Percentiles rank a stretch among this genome's conserved stretches.
These are phyloP conservation scores for Lipotes vexillifer DNA, from an alignment of 2,113 vertebrate species.

Conservation along the genomic window DNA sequence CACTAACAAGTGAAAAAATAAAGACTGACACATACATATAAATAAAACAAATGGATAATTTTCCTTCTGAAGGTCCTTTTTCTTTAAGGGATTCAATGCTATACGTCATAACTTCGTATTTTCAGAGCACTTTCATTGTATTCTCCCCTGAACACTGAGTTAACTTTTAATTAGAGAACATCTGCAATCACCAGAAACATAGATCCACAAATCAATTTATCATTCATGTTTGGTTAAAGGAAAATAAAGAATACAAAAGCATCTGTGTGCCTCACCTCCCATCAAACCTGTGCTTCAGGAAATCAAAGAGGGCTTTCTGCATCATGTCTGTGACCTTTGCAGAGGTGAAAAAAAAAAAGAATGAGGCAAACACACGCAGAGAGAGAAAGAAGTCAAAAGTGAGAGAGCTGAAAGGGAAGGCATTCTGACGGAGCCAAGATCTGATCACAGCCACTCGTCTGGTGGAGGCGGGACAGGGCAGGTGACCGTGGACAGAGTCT, in stretches of 20 bases:
- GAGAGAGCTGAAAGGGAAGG: slow-evolving; percentile 67
- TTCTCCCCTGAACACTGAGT: not conserved
- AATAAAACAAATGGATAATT: slow-evolving; percentile 3
- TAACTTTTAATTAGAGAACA: slow-evolving; percentile 26
- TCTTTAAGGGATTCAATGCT: not conserved
- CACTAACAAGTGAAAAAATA: slow-evolving; percentile 18
- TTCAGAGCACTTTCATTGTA: not conserved
- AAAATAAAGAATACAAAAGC: slow-evolving; percentile 67
- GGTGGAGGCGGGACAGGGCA: not conserved
- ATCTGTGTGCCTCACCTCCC: slow-evolving; percentile 91
- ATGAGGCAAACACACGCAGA: slow-evolving; percentile 66
- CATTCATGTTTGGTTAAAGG: slow-evolving; percentile 25
- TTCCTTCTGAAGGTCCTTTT: slow-evolving; percentile 1
- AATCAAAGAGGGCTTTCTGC: slow-evolving; percentile 99
- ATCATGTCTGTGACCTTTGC: slow-evolving; percentile 99
- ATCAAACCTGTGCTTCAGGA: slow-evolving; percentile 99
- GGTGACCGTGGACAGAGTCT: not conserved
- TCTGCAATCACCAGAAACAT: not conserved
- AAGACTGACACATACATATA: slow-evolving; percentile 27
- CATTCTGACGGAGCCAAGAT: not conserved
- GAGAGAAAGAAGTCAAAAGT: slow-evolving; percentile 73
- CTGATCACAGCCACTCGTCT: not conserved
- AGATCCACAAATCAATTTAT: slow-evolving; percentile 36
- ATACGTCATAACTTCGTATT: not conserved
- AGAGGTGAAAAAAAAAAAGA: slow-evolving; percentile 75